phyloP scores from a whole-genome alignment of 2,888 invertebrate species.

The Xestia sexstrigata region DNA sequence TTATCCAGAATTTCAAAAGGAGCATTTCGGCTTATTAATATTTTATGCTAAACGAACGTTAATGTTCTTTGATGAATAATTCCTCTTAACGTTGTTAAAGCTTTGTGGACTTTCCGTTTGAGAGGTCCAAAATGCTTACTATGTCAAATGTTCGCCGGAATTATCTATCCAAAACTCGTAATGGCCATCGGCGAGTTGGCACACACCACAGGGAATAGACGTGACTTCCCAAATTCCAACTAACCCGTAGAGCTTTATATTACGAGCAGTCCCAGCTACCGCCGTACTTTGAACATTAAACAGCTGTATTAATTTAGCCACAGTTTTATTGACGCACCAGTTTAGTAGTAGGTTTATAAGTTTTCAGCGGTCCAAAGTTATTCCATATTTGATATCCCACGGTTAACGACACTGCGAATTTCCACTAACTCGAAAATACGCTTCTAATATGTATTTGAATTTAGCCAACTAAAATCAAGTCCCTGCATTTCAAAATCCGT shows the following conservation, averaged over 20 bases:
- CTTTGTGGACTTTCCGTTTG: constrained; percentile 44
- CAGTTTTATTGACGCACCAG: constrained; percentile 50
- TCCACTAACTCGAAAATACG: constrained; percentile 7
- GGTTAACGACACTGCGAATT: constrained; percentile 19
- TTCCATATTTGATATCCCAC: constrained; percentile 28
- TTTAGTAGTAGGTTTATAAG: constrained; percentile 12
- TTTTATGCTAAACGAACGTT: constrained; percentile 42
- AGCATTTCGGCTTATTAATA: constrained; percentile 50
- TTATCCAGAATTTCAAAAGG: constrained; percentile 25
- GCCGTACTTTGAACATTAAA: constrained; percentile 67
- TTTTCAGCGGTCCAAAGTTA: constrained; percentile 16
- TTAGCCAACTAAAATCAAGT: constrained; percentile 58
- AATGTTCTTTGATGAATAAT: constrained; percentile 61
- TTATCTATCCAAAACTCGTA: constrained; percentile 69
- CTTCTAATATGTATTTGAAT: constrained; percentile 48
- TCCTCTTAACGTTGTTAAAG: constrained; percentile 47
- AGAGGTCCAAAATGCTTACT: constrained; percentile 49
- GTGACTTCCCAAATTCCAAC: constrained; percentile 69
- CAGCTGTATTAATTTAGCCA: constrained; percentile 65
- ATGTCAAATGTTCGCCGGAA: constrained; percentile 54
- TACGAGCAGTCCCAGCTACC: constrained; percentile 58
- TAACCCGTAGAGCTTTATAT: constrained; percentile 65
- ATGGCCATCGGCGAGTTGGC: constrained; percentile 69
- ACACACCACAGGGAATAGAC: constrained; percentile 68
- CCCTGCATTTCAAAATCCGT: constrained; percentile 71